Base-by-base conservation (phyloP, 2,797 vertebrate genomes). In the Macroramphosus scolopax region DNA sequence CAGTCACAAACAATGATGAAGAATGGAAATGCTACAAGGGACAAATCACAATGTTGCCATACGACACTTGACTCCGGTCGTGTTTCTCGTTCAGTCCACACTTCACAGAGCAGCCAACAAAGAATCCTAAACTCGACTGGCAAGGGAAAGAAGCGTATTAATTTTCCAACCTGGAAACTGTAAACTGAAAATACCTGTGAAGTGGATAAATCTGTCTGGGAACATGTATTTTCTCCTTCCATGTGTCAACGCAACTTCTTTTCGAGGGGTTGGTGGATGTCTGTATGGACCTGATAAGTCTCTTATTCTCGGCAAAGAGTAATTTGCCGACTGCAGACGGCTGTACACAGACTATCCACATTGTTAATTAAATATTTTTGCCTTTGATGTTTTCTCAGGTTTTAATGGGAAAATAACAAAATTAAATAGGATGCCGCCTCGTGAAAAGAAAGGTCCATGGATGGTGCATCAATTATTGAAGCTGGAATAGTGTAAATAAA, bases 341-440 rank as follows among this genome's bases (percentile, higher is more conserved):
- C 75, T 80, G 69, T 84, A 88, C 80, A 87, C 82, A 84, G 68
- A 73, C 87, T 78, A 82, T 85, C 76, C 80, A 82, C 80, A 88
- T 87, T 88, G 85, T 86, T 90, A 90, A 91, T 90, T 90, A 88
- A 91, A 90, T 88, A 75, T 85, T 87, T 74, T 60, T 54, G 64
- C 78, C 85, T 91, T 90, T 91, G 88, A 90, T 89, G 86, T 90
- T 86, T 83, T 77, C 78, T 81, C 72, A 72, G 73, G 83, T 86
- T 88, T 88, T 85, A 87, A 90, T 87, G 72, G 80, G 75, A 88
- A 86, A 83, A 86, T 85, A 87, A 87, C 75, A 76, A 81, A 81
- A 88, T 87, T 83, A 84, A 86, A 87, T 47, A 60, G 72, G 78
- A 81, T 72, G 72, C 70, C 68, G 80, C 78, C 63, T 40, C 37